A percentile compares a stretch with the other conserved stretches of the same genome.
phyloP scores from a whole-genome alignment of 37 sponge, comb jelly and placozoan species.

The Hexactinellida sp. region DNA sequence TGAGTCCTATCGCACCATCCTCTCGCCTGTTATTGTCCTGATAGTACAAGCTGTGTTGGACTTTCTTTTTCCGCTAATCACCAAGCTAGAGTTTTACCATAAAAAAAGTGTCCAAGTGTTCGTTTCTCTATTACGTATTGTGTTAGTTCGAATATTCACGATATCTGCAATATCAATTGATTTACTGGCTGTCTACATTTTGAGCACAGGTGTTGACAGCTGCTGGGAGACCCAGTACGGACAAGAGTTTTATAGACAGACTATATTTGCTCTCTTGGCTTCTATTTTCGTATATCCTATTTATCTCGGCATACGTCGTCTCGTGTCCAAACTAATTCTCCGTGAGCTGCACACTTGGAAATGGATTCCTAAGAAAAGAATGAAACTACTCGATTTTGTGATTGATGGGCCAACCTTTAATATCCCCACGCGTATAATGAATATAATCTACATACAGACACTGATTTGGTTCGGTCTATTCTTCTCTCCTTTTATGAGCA shows the following conservation, averaged over 20 bases:
- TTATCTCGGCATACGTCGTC: not conserved
- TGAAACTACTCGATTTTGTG: not conserved
- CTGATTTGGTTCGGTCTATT: not conserved
- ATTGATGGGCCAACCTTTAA: not conserved
- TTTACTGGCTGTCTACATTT: not conserved
- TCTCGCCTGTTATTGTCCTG: not conserved
- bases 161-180: not conserved
- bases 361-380: not conserved
- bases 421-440: not conserved
- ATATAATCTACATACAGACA: not conserved
- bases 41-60: not conserved
- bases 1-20: not conserved
- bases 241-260: not conserved
- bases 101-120: not conserved
- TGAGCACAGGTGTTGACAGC: not conserved
- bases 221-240: constrained; percentile 4
- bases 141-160: not conserved
- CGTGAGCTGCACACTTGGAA: not conserved
- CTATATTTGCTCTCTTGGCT: not conserved
- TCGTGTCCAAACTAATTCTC: not conserved
- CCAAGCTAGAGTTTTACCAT: not conserved
- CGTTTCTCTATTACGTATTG: not conserved
- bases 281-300: not conserved
- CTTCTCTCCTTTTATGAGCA: not conserved
- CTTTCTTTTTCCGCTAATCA: not conserved